Conservation (phyloP, 2,888 invertebrate genomes). For the Lasioglossum figueresi region DNA sequence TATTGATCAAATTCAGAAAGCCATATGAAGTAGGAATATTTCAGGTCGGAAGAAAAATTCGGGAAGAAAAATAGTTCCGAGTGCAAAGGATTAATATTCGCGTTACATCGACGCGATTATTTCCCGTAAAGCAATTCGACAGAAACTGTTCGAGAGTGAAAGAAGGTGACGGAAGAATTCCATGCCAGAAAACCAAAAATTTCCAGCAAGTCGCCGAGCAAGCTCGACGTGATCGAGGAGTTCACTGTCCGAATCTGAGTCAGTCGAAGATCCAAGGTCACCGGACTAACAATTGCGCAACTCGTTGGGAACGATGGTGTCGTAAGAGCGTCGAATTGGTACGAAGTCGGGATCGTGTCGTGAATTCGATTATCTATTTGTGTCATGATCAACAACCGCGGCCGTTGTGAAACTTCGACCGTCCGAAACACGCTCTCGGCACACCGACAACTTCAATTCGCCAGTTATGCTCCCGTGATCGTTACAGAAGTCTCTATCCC, state of each 20-base stretch:
- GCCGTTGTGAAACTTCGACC: conserved; percentile 19
- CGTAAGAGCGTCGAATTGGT: conserved; percentile 25
- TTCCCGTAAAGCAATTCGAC: not conserved
- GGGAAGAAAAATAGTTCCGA: no score
- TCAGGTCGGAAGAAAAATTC: no score
- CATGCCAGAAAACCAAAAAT: not conserved
- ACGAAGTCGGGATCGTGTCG: conserved; percentile 11
- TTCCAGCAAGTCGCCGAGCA: not conserved
- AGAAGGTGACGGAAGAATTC: not conserved
- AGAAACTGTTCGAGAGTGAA: not conserved
- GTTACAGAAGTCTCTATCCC: not conserved
- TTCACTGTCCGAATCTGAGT: conserved; percentile 20
- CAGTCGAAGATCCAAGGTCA: conserved; percentile 43
- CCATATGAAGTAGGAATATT: no score
- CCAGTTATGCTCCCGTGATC: not conserved
- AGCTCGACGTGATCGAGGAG: not conserved
- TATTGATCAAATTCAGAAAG: no score
- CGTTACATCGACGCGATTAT: not conserved
- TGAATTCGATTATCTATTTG: conserved; percentile 20
- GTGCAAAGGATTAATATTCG: not conserved
- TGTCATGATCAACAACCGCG: not conserved
- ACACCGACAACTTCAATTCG: not conserved
- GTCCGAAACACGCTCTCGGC: not conserved
- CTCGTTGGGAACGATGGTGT: conserved; percentile 17
- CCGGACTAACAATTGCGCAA: conserved; percentile 27